Conservation (phyloP, 2,888 invertebrate genomes). For the Hyposoter didymator region DNA sequence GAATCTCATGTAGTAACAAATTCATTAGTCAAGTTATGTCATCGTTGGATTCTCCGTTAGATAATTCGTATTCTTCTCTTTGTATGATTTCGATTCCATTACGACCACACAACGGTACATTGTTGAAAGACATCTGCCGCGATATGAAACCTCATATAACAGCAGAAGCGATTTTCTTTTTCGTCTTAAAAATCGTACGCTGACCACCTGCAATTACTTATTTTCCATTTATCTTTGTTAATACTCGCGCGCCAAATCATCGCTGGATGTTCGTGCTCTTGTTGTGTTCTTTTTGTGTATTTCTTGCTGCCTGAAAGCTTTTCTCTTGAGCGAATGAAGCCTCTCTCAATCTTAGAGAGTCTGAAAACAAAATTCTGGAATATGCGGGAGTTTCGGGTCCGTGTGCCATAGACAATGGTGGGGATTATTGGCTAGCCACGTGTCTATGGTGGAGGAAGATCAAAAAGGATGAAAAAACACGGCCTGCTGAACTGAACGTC, state of each 20-base stretch:
- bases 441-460: slow-evolving; percentile 62
- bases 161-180: slow-evolving; percentile 15
- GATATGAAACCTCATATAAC: slow-evolving; percentile 1
- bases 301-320: slow-evolving; percentile 1
- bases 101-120: slow-evolving; percentile 16
- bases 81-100: slow-evolving; percentile 28
- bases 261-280: slow-evolving; percentile 20
- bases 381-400: neutral
- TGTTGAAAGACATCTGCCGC: slow-evolving; percentile 46
- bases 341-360: slow-evolving; percentile 19
- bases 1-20: slow-evolving; percentile 6
- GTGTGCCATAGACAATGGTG: slow-evolving; percentile 69
- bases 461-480: slow-evolving; percentile 40
- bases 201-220: slow-evolving; percentile 59
- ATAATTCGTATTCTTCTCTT: neutral
- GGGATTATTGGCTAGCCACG: slow-evolving; percentile 67
- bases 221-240: slow-evolving; percentile 57
- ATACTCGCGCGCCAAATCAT: slow-evolving; percentile 41
- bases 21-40: slow-evolving; percentile 21
- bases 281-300: slow-evolving; percentile 37
- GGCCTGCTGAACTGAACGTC: slow-evolving; percentile 22
- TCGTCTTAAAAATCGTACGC: slow-evolving; percentile 28
- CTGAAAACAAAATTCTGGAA: slow-evolving; percentile 28
- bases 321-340: neutral
- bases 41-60: slow-evolving; percentile 6